Base-by-base conservation (phyloP, 30 jellyfish, hydroid and myxozoan genomes). In the Aurelia aurita complex sp. Pacific region DNA sequence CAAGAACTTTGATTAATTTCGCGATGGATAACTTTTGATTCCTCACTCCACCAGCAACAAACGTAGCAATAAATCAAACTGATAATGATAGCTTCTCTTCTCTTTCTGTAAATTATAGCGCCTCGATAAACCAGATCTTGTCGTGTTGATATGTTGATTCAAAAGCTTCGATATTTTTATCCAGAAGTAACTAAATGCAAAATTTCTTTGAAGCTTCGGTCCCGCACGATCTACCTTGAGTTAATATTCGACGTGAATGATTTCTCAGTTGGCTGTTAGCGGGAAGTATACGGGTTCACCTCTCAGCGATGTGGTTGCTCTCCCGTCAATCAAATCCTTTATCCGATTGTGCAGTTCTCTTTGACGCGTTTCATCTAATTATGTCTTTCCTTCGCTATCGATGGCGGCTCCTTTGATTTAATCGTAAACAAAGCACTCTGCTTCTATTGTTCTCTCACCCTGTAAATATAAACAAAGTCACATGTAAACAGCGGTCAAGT, bases 361-460 rank as follows among this genome's bases (percentile, higher is more conserved):
- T 83, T 83, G 82, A 65, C 92, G 80, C 74, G 76, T 77, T 77
- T 67, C 69, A 74, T 84, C 93, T 84, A 84, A 84, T 84, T 84
- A 84, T 40, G 67, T 38, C 74, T 64, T 71, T 85, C 86, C 83
- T 51, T 69, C 53, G 77, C 89, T 46, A 38, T 79, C 54, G 73
- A 13, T n/a, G 73, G 63, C 85, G 92, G 85, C 86, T 61, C 70
- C 51, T 83, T 71, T 23, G 67, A 36, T 65, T 43, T 10, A 68
- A 66, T 18, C 62, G 80, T 82, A 69, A 70, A 82, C 91, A 82
- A 84, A 73, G 79, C 87, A 70, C 62, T 73, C 82, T 73, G 87
- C 70, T 6, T 59, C 87, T 19, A 84, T 84, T 84, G 93, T 84
- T 74, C 57, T 46, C 8, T 46, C 87, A 52, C 82, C 93, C 85